Conservation (phyloP, 2,888 invertebrate species). For the Coelogynopora nodosa region DNA sequence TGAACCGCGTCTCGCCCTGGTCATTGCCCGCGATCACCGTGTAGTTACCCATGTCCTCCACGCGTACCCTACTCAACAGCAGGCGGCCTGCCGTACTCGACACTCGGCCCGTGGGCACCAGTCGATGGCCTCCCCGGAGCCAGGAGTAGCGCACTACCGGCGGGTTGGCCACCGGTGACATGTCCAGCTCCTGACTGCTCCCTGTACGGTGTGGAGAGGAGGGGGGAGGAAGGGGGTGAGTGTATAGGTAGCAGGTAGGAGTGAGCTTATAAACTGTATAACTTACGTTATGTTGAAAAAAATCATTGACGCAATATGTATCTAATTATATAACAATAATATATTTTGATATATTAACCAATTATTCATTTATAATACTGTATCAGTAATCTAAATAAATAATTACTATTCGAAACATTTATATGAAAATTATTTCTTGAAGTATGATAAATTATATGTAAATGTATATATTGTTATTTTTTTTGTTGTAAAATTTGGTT, state of each 20-base stretch:
- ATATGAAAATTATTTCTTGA: background rate
- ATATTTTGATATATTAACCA: too few relatives aligned
- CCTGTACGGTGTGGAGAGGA: background rate
- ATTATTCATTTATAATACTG: too few relatives aligned
- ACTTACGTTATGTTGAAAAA: background rate
- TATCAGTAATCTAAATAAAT: too few relatives aligned
- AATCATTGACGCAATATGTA: too few relatives aligned
- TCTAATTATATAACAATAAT: background rate
- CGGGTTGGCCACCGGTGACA: slow-evolving; percentile 33
- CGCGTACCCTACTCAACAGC: background rate
- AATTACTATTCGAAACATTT: background rate
- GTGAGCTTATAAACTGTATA: too few relatives aligned
- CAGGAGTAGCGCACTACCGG: slow-evolving; percentile 7
- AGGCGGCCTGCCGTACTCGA: background rate
- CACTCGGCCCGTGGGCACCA: background rate
- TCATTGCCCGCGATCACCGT: slow-evolving; percentile 33
- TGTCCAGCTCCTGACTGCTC: slow-evolving; percentile 4
- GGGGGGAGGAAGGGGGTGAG: background rate
- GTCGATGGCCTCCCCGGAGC: background rate
- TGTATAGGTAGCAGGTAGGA: too few relatives aligned
- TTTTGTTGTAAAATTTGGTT: too few relatives aligned
- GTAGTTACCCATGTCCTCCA: slow-evolving; percentile 30
- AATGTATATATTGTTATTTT: too few relatives aligned
- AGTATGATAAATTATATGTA: background rate
- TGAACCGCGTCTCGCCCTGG: slow-evolving; percentile 27